Base-by-base conservation (phyloP, 2,797 vertebrate genomes). In the Brotula barbata region DNA sequence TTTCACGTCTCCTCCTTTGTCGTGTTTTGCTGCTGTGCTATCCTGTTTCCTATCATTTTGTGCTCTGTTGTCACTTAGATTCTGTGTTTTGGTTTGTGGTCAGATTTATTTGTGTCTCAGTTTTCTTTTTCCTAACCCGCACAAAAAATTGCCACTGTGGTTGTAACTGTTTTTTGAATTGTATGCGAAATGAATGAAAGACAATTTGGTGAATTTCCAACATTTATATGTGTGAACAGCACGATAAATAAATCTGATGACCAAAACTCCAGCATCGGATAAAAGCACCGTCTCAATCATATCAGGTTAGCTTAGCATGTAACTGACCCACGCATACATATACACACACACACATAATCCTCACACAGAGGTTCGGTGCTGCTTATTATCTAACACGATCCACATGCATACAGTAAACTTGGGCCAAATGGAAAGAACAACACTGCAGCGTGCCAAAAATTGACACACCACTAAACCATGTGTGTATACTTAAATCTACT, bases 401-500 rank as follows among this genome's bases (percentile, higher is more conserved):
- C 57, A 61, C 37, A 62, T 42, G 28, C 41, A 57, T 53, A 40
- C 21, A 53, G 22, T 49, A 17, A 54, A 60, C n/a, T 28, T 0
- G 0, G 39, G 62, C 34, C 68, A 78, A 70, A 58, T 39, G 58
- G 51, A 68, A 73, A 72, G 37, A 73, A 55, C 17, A 76, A 75
- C 70, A 52, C 7, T 20, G 51, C 41, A 45, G 17, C 20, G 0
- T 52, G 68, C 78, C 73, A 83, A 36, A 68, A 56, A 59, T 2
- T 39, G 44, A 83, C 77, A 81, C 62, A 46, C 48, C 70, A 45
- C 62, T 1, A 45, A 54, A 65, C 46, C 77, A 77, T 52, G 49
- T 76, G 81, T 75, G 58, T 70, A 23, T 61, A 56, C 68, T 78
- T 80, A 67, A 80, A 82, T 68, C 64, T 52, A 56, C 53, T 0